A percentile compares a stretch with the other conserved stretches of the same genome.
Evolutionary conservation across 2,113 vertebrate species (phyloP).

Genomic region (Chionodraco myersi): DNA sequence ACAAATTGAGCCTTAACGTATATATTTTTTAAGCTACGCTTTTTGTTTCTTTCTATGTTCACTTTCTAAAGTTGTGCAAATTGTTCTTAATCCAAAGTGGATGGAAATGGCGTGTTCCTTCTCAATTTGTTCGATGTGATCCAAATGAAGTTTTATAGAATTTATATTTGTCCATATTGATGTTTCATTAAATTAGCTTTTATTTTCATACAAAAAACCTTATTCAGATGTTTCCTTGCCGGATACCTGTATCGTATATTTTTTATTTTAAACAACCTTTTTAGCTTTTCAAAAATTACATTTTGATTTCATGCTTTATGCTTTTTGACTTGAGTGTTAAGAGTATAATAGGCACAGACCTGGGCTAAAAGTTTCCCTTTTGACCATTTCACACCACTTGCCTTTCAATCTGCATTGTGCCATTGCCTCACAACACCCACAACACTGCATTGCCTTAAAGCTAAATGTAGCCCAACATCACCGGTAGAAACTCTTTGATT

Average conservation of each 20-base stretch:
- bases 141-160: neutral
- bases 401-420: slow-evolving; percentile 68
- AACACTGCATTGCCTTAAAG: slow-evolving; percentile 67
- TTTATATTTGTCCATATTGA: neutral
- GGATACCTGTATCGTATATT: neutral
- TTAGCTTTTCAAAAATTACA: neutral
- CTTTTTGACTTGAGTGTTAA: neutral
- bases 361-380: neutral
- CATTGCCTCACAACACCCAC: slow-evolving; percentile 56
- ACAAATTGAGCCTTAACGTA: neutral
- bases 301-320: neutral
- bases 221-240: neutral
- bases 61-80: neutral
- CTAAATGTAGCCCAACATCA: slow-evolving; percentile 61
- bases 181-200: neutral
- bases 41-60: neutral
- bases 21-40: neutral
- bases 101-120: neutral
- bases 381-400: slow-evolving; percentile 60
- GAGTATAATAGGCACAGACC: neutral
- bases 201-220: neutral
- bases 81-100: neutral
- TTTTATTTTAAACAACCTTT: neutral
- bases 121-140: neutral
- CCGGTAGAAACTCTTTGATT: slow-evolving; percentile 42